Base-by-base conservation (phyloP, 1,140 invertebrate genomes). In the Parasteatoda tepidariorum region DNA sequence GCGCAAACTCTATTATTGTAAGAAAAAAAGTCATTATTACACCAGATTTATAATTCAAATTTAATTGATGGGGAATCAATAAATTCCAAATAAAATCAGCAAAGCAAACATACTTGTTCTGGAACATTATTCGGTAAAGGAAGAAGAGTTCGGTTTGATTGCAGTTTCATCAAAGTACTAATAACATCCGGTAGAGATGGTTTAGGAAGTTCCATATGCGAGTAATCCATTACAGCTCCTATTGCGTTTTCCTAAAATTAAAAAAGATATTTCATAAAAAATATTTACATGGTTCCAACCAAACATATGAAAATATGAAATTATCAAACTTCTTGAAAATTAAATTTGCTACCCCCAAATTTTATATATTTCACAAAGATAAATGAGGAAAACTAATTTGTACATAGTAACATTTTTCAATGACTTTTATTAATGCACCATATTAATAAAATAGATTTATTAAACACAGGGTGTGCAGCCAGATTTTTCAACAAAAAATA, bases 181-280 rank as follows among this genome's bases (percentile, higher is more conserved):
- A 86, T 33, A 11, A 84, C 81, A 28, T 85, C 85, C 28, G 86
- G 86, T 26, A 86, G 55, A 24, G 61, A 28, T 55, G 85, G 70
- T 4, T 64, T 66, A 15, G 76, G 84, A 2, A 66, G 55, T 64
- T 86, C 81, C 38, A 71, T 31, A 28, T 38, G 75, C 22, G 86
- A 86, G 59, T 85, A 85, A 64, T 86, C 85, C 13, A 84, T 55
- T 6, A 86, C 33, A 7, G 85, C 15, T 22, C 84, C 79, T 24
- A 85, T 83, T 33, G 79, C 76, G 75, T 86, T 86, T 38, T 85
- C 85, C 86, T 86, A 83, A 85, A 70, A 55, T 13, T 31, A 31
- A 73, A 70, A 70, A 57, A 24, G 5, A 24, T 28, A 33, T 26
- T 28, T 0, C n/a, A 54, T 13, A 54, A 28, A 41, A 28, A 4